Evolutionary conservation across 1,140 invertebrate species (phyloP).

Genomic region (Papilio polytes): DNA sequence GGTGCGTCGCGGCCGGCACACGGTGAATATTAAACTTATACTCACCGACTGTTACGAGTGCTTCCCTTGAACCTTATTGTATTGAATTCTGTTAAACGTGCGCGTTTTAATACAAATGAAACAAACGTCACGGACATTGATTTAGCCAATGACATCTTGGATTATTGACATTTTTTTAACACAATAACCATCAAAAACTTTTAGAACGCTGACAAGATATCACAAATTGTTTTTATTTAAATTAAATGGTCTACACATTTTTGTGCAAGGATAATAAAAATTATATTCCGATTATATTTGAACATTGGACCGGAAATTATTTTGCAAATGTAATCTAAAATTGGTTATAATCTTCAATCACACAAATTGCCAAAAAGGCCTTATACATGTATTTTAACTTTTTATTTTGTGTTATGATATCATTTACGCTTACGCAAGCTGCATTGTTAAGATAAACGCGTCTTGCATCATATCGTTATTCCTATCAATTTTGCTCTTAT

Average conservation of each 20-base stretch:
- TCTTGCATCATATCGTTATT: not conserved
- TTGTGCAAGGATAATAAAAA: not conserved
- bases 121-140: slow-evolving; percentile 1
- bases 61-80: slow-evolving; percentile 44
- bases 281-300: not conserved
- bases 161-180: slow-evolving; percentile 11
- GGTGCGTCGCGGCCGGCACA: slow-evolving; percentile 50
- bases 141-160: slow-evolving; percentile 30
- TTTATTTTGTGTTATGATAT: not conserved
- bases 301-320: not conserved
- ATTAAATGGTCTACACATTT: not conserved
- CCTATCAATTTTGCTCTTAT: not conserved
- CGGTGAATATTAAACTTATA: slow-evolving; percentile 73
- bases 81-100: slow-evolving; percentile 21
- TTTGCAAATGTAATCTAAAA: not conserved
- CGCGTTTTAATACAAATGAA: not conserved
- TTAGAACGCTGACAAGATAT: slow-evolving; percentile 12
- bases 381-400: not conserved
- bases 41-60: slow-evolving; percentile 57
- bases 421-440: not conserved
- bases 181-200: slow-evolving; percentile 8
- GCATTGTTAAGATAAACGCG: not conserved
- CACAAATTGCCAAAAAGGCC: not conserved
- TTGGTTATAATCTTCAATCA: not conserved
- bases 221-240: slow-evolving; percentile 5